These are phyloP conservation scores for Sarcoramphus papa DNA, from an alignment of 2,797 vertebrate genomes.

Conservation along the genomic window DNA sequence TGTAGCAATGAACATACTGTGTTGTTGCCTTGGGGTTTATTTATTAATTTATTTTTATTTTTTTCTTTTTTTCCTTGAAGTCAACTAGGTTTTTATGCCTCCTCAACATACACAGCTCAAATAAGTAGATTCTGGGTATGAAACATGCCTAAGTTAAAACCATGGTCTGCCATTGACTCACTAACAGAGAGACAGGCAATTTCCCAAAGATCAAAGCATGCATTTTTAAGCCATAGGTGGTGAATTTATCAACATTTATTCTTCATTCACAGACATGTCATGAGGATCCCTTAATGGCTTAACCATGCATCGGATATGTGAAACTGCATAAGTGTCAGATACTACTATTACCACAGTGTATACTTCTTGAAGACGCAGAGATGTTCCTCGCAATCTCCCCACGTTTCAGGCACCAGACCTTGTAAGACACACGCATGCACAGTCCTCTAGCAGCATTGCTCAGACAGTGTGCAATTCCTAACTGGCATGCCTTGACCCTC, in stretches of 20 bases:
- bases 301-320: fast-evolving
- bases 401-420: background rate
- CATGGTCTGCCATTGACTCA: background rate
- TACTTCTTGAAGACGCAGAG: background rate
- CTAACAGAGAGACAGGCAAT: background rate
- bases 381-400: background rate
- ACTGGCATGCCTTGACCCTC: background rate
- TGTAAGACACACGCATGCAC: background rate
- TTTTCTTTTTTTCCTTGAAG: background rate
- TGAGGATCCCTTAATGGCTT: background rate
- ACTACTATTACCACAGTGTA: background rate
- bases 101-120: background rate
- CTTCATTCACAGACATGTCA: background rate
- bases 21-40: background rate
- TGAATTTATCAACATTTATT: background rate
- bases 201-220: background rate
- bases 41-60: background rate
- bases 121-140: background rate
- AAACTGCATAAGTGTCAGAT: background rate
- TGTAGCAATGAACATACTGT: background rate
- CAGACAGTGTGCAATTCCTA: background rate
- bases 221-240: background rate
- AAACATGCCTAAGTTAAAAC: background rate
- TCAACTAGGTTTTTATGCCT: background rate
- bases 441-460: background rate